A percentile compares a stretch with the other conserved stretches of the same genome.
These are phyloP conservation scores for Oryzias melastigma DNA, from an alignment of 2,113 vertebrate species.

Conservation along the genomic window DNA sequence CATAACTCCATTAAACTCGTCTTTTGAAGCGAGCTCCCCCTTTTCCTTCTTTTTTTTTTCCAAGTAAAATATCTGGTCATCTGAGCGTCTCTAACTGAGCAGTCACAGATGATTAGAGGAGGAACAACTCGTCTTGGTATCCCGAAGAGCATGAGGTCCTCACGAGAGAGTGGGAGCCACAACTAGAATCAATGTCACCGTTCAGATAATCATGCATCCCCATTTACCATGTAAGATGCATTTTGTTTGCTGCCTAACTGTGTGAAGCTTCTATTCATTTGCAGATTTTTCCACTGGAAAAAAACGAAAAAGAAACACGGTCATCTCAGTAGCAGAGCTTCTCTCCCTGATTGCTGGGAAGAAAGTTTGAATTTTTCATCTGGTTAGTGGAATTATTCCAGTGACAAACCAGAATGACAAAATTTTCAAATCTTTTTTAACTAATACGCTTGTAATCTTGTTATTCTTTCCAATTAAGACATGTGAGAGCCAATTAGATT, in stretches of 20 bases:
- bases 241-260: slow-evolving; percentile 71
- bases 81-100: slow-evolving; percentile 71
- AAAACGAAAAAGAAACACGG: slow-evolving; percentile 33
- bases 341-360: slow-evolving; percentile 28
- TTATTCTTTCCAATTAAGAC: slow-evolving; percentile 45
- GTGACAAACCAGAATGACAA: slow-evolving; percentile 37
- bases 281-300: slow-evolving; percentile 42
- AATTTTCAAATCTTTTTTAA: slow-evolving; percentile 28
- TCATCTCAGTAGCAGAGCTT: slow-evolving; percentile 42
- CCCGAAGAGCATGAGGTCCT: slow-evolving; percentile 74
- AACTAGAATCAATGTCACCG: slow-evolving; percentile 72
- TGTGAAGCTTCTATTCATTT: slow-evolving; percentile 76
- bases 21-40: slow-evolving; percentile 38
- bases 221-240: slow-evolving; percentile 79
- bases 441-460: slow-evolving; percentile 43
- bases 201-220: slow-evolving; percentile 71
- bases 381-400: slow-evolving; percentile 25
- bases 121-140: slow-evolving; percentile 71
- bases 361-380: slow-evolving; percentile 13
- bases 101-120: slow-evolving; percentile 75
- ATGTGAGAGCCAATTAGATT: slow-evolving; percentile 29
- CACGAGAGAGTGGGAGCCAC: slow-evolving; percentile 67
- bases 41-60: slow-evolving; percentile 40
- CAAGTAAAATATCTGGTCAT: slow-evolving; percentile 72
- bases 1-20: slow-evolving; percentile 47